Evolutionary conservation across 2,888 invertebrate genomes (phyloP), one percentile per base, ranked within the genome.

Genomic region (Apamea monoglypha): DNA sequence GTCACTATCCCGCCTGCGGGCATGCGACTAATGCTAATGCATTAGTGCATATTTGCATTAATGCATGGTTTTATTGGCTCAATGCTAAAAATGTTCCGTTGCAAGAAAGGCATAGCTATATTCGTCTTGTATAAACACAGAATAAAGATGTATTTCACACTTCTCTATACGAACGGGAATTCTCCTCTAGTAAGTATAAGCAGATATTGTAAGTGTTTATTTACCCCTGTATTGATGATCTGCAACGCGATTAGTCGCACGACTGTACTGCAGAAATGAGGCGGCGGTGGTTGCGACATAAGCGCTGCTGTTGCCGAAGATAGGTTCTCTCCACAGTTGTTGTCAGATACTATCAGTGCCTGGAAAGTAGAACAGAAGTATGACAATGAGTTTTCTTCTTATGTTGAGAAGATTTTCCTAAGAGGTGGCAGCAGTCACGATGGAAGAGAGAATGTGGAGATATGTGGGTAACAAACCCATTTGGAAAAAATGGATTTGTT

Each of bases 181-280:
- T 63, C 1, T 7, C 29, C 8, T 61, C 18, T 61, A 29, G 64
- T 36, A 21, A 61, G 21, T 32, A 4, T 64, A 64, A 64, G 21
- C 4, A 32, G 10, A 64, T 5, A 63, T 32, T 63, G n/a, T n/a
- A 63, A 64, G 64, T 64, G 64, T 36, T 64, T 12, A 36, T 12
- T 71, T 61, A 98, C 98, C 92, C 99, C 99, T 36, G 99, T 98
- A 77, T 99, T 99, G 87, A 99, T 98, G 92, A 99, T 98, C 96
- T 99, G 99, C 87, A 99, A 97, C 1, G 99, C 99, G 78, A 99
- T 98, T 68, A 99, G 97, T 84, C 99, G 97, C 67, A 99, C 98
- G n/a, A 99, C 99, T 69, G 99, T 99, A 53, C 99, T 99, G 93
- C 99, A 99, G 96, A 99, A 99, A 92, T 98, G 98, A 73, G 98